phyloP scores from a whole-genome alignment of 2,888 invertebrate genomes.

The Hyposoter dolosus region DNA sequence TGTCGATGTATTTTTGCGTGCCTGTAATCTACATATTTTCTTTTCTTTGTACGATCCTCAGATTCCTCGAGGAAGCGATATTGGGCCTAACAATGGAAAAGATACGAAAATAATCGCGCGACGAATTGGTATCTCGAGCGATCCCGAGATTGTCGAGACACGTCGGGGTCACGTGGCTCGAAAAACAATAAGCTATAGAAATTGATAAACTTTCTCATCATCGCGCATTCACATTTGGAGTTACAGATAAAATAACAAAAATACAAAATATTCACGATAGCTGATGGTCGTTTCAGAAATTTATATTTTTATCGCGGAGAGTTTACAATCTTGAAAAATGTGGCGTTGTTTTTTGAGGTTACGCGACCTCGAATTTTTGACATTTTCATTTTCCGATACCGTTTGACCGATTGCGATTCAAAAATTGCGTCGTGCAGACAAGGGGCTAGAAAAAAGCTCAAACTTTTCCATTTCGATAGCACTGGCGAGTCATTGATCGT shows the following conservation, averaged over 20 bases:
- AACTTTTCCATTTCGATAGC: too few relatives aligned
- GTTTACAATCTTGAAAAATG: background rate
- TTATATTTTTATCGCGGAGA: background rate
- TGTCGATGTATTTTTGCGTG: background rate
- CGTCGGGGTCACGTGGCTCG: slow-evolving; percentile 15
- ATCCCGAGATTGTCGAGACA: slow-evolving; percentile 13
- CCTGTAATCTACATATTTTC: background rate
- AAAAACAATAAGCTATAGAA: background rate
- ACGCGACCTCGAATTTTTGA: too few relatives aligned
- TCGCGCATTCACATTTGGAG: background rate
- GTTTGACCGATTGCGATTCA: too few relatives aligned
- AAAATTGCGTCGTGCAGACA: too few relatives aligned
- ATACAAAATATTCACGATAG: background rate
- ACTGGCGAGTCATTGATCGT: too few relatives aligned
- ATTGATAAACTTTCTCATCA: background rate
- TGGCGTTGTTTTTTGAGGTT: background rate
- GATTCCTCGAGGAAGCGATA: background rate
- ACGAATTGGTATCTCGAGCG: slow-evolving; percentile 5
- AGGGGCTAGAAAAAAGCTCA: too few relatives aligned
- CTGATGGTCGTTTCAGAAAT: background rate
- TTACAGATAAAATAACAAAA: slow-evolving; percentile 3
- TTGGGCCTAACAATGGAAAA: slow-evolving; percentile 12
- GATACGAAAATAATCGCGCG: slow-evolving; percentile 33
- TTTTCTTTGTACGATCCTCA: background rate
- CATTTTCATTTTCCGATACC: too few relatives aligned